phyloP scores from a whole-genome alignment of 2,797 vertebrate genomes.

The Sebastes dallii region DNA sequence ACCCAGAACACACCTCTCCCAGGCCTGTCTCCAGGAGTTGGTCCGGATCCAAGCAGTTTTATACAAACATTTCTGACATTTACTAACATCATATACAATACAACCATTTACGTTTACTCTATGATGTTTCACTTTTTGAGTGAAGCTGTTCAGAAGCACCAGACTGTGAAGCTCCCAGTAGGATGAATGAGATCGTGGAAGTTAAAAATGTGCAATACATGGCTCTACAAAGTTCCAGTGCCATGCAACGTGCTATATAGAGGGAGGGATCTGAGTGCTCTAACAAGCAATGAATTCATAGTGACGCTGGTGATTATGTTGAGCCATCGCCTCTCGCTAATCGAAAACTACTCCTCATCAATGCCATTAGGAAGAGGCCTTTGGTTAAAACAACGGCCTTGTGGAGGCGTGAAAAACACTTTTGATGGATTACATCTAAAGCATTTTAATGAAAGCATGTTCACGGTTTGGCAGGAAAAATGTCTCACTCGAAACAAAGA shows the following conservation, averaged over 20 bases:
- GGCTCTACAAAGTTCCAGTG: not conserved
- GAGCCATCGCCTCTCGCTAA: not conserved
- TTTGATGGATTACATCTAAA: conserved; percentile 19
- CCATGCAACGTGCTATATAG: not conserved
- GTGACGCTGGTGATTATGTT: not conserved
- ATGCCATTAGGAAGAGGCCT: not conserved
- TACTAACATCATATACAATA: too few species aligned
- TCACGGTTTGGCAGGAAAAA: not conserved
- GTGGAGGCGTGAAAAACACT: conserved; percentile 2
- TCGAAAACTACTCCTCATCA: not conserved
- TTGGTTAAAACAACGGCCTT: not conserved
- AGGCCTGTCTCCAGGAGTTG: too few species aligned
- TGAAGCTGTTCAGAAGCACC: too few species aligned
- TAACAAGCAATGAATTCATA: not conserved
- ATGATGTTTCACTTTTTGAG: too few species aligned
- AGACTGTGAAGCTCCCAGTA: not conserved
- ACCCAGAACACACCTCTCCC: too few species aligned
- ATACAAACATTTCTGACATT: too few species aligned
- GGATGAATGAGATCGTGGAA: not conserved
- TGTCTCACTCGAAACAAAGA: not conserved
- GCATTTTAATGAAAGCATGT: conserved; percentile 3
- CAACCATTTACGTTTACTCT: fast-evolving
- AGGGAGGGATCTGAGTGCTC: not conserved
- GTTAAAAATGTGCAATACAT: not conserved
- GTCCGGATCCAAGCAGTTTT: too few species aligned